phyloP scores from a whole-genome alignment of 2,888 invertebrate species.

The Eulithis testata region DNA sequence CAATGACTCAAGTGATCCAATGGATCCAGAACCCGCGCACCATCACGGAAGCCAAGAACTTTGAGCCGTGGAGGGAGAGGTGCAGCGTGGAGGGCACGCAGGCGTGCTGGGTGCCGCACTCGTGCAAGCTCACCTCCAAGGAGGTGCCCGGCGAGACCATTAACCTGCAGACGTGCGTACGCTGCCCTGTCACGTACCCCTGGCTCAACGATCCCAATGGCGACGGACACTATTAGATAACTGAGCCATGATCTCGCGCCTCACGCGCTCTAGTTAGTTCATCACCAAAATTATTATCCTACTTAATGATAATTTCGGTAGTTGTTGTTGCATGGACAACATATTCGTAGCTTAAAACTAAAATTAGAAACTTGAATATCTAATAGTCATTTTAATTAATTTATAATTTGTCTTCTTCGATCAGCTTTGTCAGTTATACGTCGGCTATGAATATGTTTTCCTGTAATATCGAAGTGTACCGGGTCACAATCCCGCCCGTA shows the following conservation, averaged over 20 bases:
- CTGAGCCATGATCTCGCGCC: slow-evolving; percentile 77
- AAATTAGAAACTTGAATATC: slow-evolving; percentile 34
- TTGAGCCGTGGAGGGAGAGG: slow-evolving; percentile 97
- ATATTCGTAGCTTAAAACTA: slow-evolving; percentile 60
- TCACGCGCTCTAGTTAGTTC: slow-evolving; percentile 73
- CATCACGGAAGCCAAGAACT: slow-evolving; percentile 93
- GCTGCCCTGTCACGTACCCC: slow-evolving; percentile 97
- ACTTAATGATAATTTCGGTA: slow-evolving; percentile 63
- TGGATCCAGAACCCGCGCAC: slow-evolving; percentile 97
- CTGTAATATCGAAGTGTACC: slow-evolving; percentile 79
- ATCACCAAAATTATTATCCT: slow-evolving; percentile 48
- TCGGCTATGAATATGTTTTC: slow-evolving; percentile 70
- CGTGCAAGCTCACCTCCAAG: slow-evolving; percentile 95
- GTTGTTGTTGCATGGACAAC: slow-evolving; percentile 65
- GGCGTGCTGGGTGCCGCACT: slow-evolving; percentile 94
- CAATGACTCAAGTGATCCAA: slow-evolving; percentile 98
- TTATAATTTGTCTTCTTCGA: slow-evolving; percentile 25
- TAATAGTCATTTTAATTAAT: slow-evolving; percentile 30
- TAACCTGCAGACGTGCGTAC: slow-evolving; percentile 95
- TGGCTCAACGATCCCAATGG: slow-evolving; percentile 97
- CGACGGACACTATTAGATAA: slow-evolving; percentile 94
- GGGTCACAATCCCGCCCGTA: slow-evolving; percentile 84
- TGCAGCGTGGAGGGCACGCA: slow-evolving; percentile 93
- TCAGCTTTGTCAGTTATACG: slow-evolving; percentile 16
- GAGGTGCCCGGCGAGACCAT: slow-evolving; percentile 97